Evolutionary conservation across 1,140 invertebrate species (phyloP).

Genomic region (Pseudomyrmex sp.): DNA sequence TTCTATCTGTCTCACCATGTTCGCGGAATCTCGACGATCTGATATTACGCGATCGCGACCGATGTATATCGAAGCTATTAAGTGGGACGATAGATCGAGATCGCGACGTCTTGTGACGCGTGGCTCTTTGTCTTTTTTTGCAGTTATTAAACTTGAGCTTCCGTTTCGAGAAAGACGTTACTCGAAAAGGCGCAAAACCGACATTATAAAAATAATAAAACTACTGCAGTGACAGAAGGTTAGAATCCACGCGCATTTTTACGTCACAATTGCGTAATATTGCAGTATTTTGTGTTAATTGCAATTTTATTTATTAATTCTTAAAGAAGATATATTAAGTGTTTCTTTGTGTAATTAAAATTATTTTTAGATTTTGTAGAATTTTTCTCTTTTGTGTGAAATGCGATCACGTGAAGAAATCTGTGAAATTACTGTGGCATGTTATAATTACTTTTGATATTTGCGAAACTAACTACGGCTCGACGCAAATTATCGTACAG

Average conservation of each 20-base stretch:
- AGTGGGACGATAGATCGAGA: slow-evolving; percentile 43
- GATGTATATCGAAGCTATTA: slow-evolving; percentile 22
- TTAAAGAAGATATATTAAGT: background rate
- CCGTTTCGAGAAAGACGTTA: background rate
- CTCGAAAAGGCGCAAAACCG: background rate
- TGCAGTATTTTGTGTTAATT: too few relatives aligned
- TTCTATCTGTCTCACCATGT: slow-evolving; percentile 22
- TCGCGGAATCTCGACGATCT: slow-evolving; percentile 1
- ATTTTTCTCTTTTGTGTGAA: background rate
- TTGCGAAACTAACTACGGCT: slow-evolving; percentile 19
- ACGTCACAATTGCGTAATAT: too few relatives aligned
- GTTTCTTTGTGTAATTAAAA: background rate
- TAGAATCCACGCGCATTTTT: too few relatives aligned
- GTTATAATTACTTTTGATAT: slow-evolving; percentile 31
- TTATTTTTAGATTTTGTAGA: background rate
- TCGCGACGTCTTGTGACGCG: slow-evolving; percentile 14
- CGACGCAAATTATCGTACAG: slow-evolving; percentile 31
- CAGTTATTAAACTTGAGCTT: background rate
- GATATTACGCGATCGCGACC: slow-evolving; percentile 31
- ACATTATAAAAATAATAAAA: slow-evolving; percentile 14
- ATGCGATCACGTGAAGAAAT: background rate
- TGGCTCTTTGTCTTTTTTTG: background rate
- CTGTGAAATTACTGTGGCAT: background rate
- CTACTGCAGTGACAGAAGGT: background rate
- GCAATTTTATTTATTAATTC: background rate